Evolutionary conservation across 2,797 vertebrate genomes (phyloP).

Genomic region (Monodelphis domestica): DNA sequence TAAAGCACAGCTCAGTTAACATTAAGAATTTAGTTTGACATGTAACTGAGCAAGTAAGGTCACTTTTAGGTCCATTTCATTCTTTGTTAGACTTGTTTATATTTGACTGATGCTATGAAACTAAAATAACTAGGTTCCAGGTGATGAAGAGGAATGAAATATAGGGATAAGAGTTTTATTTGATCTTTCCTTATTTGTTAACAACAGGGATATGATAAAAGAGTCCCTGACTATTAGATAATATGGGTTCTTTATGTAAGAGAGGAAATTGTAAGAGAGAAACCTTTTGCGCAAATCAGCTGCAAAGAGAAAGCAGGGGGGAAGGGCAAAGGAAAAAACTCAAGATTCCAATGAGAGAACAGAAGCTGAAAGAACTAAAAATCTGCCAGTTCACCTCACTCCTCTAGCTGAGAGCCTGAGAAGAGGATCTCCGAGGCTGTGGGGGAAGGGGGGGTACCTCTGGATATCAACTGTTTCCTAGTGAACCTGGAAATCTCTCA

Average conservation of each 20-base stretch:
- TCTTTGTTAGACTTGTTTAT: not conserved
- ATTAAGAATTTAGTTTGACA: slow-evolving; percentile 25
- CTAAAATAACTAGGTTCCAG: slow-evolving; percentile 9
- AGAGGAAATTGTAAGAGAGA: no score
- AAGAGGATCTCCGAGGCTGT: no score
- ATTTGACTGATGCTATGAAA: not conserved
- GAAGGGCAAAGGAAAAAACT: no score
- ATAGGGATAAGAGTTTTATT: slow-evolving; percentile 2
- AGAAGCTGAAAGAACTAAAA: no score
- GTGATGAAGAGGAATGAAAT: not conserved
- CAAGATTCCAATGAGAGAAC: no score
- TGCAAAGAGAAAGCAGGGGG: no score
- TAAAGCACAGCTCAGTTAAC: not conserved
- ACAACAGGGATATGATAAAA: not conserved
- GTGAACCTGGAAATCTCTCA: no score
- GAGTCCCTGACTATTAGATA: slow-evolving; percentile 27
- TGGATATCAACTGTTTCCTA: no score
- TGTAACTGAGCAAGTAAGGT: not conserved
- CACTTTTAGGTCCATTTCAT: not conserved
- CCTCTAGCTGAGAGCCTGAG: no score
- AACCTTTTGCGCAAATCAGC: no score
- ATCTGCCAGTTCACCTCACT: no score
- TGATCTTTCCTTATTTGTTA: slow-evolving; percentile 40
- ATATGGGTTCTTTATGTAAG: slow-evolving; percentile 14
- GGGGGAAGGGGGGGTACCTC: no score